A percentile compares a stretch with the other conserved stretches of the same genome.
These are phyloP conservation scores for Theodoxus fluviatilis DNA, from an alignment of 2,888 invertebrate species.

Conservation along the genomic window DNA sequence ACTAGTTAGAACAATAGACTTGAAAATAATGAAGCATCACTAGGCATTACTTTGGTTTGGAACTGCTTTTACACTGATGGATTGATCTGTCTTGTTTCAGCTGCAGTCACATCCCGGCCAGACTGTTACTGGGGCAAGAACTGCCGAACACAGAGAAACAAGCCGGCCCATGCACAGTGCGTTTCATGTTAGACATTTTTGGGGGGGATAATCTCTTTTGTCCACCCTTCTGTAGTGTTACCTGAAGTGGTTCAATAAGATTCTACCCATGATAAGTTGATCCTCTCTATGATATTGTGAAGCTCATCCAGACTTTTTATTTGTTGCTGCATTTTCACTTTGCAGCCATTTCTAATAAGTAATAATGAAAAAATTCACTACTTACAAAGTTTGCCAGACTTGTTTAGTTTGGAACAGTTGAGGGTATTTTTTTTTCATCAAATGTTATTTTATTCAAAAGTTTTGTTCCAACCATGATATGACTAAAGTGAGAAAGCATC, in stretches of 20 bases:
- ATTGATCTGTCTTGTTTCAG: too few relatives aligned
- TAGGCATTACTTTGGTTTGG: too few relatives aligned
- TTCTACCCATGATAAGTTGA: too few relatives aligned
- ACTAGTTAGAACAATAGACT: background rate
- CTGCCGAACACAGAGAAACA: slow-evolving; percentile 62
- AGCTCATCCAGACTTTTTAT: too few relatives aligned
- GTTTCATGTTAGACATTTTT: slow-evolving; percentile 26
- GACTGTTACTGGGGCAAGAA: slow-evolving; percentile 65
- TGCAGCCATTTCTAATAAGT: too few relatives aligned
- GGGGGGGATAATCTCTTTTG: background rate
- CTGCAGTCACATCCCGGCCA: slow-evolving; percentile 47
- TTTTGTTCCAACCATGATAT: too few relatives aligned
- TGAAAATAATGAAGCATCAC: too few relatives aligned
- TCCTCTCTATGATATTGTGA: too few relatives aligned
- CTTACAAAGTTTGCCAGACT: too few relatives aligned
- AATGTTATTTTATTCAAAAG: background rate
- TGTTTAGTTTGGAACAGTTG: background rate
- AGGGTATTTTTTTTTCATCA: background rate
- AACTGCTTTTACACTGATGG: background rate
- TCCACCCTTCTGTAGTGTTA: background rate
- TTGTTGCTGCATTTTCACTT: too few relatives aligned
- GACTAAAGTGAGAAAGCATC: background rate
- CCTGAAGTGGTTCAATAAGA: too few relatives aligned
- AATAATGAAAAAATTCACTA: too few relatives aligned
- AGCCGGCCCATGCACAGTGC: slow-evolving; percentile 59